phyloP scores from a whole-genome alignment of 2,888 invertebrate species.

The Fragum sueziense region DNA sequence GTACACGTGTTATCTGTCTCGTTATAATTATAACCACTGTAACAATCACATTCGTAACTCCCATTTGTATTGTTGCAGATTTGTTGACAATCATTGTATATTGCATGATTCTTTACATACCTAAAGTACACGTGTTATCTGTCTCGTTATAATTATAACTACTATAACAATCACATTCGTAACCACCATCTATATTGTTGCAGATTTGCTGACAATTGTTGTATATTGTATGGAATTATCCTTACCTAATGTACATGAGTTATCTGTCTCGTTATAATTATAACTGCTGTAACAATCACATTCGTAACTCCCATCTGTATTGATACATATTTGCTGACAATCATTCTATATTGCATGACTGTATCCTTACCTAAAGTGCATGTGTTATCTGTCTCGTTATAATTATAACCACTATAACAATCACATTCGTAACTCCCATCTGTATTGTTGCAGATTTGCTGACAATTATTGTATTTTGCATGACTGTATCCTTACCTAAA shows the following conservation, averaged over 20 bases:
- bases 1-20: slow-evolving; percentile 41
- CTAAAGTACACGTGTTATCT: slow-evolving; percentile 19
- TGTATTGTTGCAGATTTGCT: slow-evolving; percentile 64
- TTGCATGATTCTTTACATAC: too few species aligned
- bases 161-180: slow-evolving; percentile 87
- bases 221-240: too few species aligned
- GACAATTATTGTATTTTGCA: too few species aligned
- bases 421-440: slow-evolving; percentile 85
- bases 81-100: too few species aligned
- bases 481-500: slow-evolving; percentile 26
- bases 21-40: slow-evolving; percentile 63
- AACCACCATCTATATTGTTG: slow-evolving; percentile 62
- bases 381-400: slow-evolving; percentile 34
- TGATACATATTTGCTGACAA: slow-evolving; percentile 66
- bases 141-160: slow-evolving; percentile 63
- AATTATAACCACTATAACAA: slow-evolving; percentile 84
- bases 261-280: slow-evolving; percentile 51
- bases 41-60: slow-evolving; percentile 87
- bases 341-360: too few species aligned
- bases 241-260: slow-evolving; percentile 46
- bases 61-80: too few species aligned
- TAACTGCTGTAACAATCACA: slow-evolving; percentile 87
- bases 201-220: slow-evolving; percentile 63
- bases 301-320: slow-evolving; percentile 60
- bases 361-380: slow-evolving; percentile 42